Evolutionary conservation across 2,113 vertebrate species (phyloP), one percentile per base, ranked within the genome.

Genomic region (Suricata suricatta): DNA sequence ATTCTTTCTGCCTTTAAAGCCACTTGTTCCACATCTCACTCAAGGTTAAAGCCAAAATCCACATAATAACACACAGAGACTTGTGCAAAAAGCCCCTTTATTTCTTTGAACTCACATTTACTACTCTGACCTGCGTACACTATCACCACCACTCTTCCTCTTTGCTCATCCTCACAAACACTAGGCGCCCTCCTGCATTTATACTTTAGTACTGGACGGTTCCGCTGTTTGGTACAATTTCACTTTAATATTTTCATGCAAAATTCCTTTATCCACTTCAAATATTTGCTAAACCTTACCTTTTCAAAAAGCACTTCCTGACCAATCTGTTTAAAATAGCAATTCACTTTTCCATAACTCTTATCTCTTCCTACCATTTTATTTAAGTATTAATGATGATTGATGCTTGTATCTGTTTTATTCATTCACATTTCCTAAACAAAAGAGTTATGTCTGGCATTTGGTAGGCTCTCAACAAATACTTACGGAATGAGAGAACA

Each of bases 131-230:
- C 2, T 44, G 66, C 16, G 29, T 17, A 25, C 3, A 35, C 9
- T 38, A 5, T 25, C 16, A 52, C 35, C 1, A 54, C 1, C 8
- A 77, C 23, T 41, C 5, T 13, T 57, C 7, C 2, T 74, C 57
- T 84, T 50, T n/a, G 6, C 29, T 57, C 85, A 74, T 54, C 5
- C 12, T 69, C n/a, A 50, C 27, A 86, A 7, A 66, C 8, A 0
- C 10, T 35, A 80, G 15, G 2, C 5, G 9, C 16, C 0, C 1
- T 54, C 14, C 81, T 29, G 19, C 8, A 1, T 71, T n/a, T 10
- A 63, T 19, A 88, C 1, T 33, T 88, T 23, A 76, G 7, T 47
- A 12, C 5, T 76, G 10, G 17, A 2, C 74, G 10, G 79, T 85
- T 91, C 9, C 0, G 12, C 19, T 80, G 2, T 79, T 15, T 72